Base-by-base conservation (phyloP, 2,888 invertebrate species). In the Chrysotoxum bicinctum region DNA sequence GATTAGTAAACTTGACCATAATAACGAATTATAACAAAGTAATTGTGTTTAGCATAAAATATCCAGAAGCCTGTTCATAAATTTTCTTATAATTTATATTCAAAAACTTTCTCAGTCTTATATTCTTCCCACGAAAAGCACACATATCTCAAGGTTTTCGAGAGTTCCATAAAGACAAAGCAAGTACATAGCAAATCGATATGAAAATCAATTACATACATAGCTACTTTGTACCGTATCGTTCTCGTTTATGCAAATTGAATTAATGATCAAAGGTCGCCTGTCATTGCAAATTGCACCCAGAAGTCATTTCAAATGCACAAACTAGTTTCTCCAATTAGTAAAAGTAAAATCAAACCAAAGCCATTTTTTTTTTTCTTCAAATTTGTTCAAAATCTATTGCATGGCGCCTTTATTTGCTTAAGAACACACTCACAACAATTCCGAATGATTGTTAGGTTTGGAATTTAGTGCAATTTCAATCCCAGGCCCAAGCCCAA, bases 371-470 rank as follows among this genome's bases (percentile, higher is more conserved):
- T 35, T 69, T 62, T 21, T 73, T 68, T 72, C 19, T 69, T 76
- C 35, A 72, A 76, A 62, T 85, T 69, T 35, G 76, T 81, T 81
- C 85, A 85, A 85, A 85, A 81, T 85, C 81, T 85, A 85, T 85
- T 77, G 85, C 81, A 81, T 81, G 68, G 68, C 81, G 81, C 72
- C 48, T 81, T 81, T 85, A 73, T 81, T 83, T 75, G 21, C 68
- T 72, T 19, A 76, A 26, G 66, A 70, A 77, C 76, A 66, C 80
- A 58, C 32, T 52, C 60, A 60, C 78, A 73, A 58, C 16, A 52
- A 69, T 58, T 23, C 66, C 50, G n/a, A 75, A 64, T 69, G 56
- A 21, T 26, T 6, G 3, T 10, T n/a, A n/a, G n/a, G 21, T 40
- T 16, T 45, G 48, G 3, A 64, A 48, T 56, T 58, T 81, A 85